These are phyloP conservation scores for Stenchaetothrips biformis DNA, from an alignment of 2,888 invertebrate genomes.

Conservation along the genomic window DNA sequence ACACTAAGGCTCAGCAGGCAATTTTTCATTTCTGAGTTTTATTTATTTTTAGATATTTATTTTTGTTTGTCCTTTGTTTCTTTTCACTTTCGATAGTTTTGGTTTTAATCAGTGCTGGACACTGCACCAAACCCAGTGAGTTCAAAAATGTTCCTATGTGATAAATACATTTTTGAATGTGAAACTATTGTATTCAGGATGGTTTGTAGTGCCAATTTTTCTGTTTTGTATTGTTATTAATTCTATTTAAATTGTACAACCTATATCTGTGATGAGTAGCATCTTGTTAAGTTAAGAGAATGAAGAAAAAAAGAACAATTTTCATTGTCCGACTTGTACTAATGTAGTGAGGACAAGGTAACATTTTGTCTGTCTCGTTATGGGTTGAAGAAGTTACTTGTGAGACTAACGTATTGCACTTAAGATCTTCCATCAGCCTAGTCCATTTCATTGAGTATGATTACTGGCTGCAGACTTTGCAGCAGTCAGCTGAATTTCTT, in stretches of 20 bases:
- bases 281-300: neutral
- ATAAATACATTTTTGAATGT: neutral
- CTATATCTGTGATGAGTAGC: conserved; percentile 10
- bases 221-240: neutral
- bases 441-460: too few relatives aligned
- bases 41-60: neutral
- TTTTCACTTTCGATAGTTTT: neutral
- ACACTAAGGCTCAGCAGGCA: neutral
- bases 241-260: neutral
- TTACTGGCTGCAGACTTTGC: too few relatives aligned
- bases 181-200: neutral
- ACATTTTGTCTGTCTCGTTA: too few relatives aligned
- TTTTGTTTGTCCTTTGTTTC: neutral
- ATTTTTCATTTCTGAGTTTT: neutral
- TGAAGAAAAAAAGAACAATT: too few relatives aligned
- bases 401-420: too few relatives aligned
- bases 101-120: neutral
- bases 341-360: too few relatives aligned
- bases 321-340: too few relatives aligned
- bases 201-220: neutral
- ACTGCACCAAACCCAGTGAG: neutral
- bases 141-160: neutral
- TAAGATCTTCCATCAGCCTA: too few relatives aligned
- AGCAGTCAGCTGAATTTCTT: too few relatives aligned
- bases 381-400: too few relatives aligned